phyloP scores from a whole-genome alignment of 35 echinoderm and acorn worm genomes.

The Anneissia japonica region DNA sequence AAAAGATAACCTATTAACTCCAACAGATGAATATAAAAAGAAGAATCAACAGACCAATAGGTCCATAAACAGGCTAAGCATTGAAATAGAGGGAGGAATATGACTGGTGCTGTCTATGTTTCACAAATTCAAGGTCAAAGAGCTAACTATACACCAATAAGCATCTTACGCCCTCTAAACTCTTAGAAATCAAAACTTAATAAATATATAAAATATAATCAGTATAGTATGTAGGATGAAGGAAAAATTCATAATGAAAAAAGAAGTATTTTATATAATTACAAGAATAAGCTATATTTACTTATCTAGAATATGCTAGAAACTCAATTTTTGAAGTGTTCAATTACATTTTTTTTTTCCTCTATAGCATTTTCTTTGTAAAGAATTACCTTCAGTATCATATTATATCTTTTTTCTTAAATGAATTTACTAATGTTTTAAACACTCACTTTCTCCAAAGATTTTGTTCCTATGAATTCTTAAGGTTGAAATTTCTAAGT shows the following conservation, averaged over 20 bases:
- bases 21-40: background rate
- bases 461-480: background rate
- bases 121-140: background rate
- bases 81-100: background rate
- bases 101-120: too few species aligned
- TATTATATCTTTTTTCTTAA: background rate
- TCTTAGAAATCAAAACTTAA: background rate
- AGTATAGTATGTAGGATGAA: background rate
- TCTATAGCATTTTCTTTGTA: background rate
- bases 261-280: too few species aligned
- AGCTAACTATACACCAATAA: background rate
- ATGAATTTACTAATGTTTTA: too few species aligned
- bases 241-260: background rate
- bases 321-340: background rate
- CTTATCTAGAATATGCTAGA: background rate
- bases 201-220: slow-evolving; percentile 1
- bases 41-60: background rate
- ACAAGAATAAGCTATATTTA: background rate
- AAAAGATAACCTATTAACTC: too few species aligned
- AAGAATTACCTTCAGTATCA: background rate
- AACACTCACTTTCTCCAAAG: too few species aligned
- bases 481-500: background rate
- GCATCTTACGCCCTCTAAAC: background rate
- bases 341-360: background rate
- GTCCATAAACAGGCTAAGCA: too few species aligned